These are phyloP conservation scores for Trachemys scripta DNA, from an alignment of 2,113 vertebrate species.

Conservation along the genomic window DNA sequence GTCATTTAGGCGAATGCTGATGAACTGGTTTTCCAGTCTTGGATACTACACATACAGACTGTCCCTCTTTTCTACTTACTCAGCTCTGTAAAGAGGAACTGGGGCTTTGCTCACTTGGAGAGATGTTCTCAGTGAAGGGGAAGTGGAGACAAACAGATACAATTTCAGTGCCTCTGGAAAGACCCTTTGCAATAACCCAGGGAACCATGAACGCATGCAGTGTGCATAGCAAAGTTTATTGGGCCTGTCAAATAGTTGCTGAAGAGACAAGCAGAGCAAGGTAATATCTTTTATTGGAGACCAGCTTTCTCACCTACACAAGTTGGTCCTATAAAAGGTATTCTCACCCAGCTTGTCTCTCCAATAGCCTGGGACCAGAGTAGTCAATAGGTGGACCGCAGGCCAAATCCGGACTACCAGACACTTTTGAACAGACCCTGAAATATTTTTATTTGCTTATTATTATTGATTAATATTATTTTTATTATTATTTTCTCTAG, in stretches of 20 bases:
- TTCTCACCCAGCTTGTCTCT: not conserved
- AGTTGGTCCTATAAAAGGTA: not conserved
- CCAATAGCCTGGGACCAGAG: not conserved
- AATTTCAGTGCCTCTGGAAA: not conserved
- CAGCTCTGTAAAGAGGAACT: not conserved
- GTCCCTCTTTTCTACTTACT: not conserved
- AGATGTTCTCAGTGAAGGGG: not conserved
- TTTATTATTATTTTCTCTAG: no score
- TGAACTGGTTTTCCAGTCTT: not conserved
- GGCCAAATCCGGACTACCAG: no score
- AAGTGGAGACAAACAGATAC: not conserved
- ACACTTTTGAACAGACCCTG: no score
- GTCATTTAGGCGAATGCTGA: not conserved
- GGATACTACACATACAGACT: rapidly evolving
- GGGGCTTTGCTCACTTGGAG: not conserved
- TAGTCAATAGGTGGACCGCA: no score
- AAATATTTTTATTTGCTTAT: no score
- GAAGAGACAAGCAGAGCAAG: not conserved
- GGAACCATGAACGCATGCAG: not conserved
- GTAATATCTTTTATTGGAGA: not conserved
- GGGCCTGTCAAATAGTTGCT: not conserved
- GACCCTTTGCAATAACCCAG: not conserved
- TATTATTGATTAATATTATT: no score
- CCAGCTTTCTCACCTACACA: not conserved
- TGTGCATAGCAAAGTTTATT: not conserved